A percentile compares a stretch with the other conserved stretches of the same genome.
phyloP scores from a whole-genome alignment of 2,888 invertebrate genomes.

The Suillia variegata region DNA sequence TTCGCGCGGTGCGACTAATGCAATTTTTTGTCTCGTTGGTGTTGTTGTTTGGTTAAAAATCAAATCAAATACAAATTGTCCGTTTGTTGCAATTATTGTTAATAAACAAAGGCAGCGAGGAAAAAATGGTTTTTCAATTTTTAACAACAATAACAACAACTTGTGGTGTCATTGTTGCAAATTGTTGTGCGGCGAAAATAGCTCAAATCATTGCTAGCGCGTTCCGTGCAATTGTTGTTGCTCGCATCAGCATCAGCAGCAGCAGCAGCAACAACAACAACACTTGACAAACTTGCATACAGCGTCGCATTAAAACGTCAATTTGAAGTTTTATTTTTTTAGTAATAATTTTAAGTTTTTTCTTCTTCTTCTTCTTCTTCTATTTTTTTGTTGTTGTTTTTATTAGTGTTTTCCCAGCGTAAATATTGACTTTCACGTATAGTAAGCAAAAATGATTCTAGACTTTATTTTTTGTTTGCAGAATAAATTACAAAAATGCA shows the following conservation, averaged over 20 bases:
- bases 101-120: constrained; percentile 38
- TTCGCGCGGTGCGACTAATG: not conserved
- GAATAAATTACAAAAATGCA: not conserved
- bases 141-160: too few relatives aligned
- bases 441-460: not conserved
- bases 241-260: too few relatives aligned
- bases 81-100: constrained; percentile 39
- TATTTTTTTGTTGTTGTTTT: too few relatives aligned
- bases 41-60: not conserved
- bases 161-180: not conserved
- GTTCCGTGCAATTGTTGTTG: too few relatives aligned
- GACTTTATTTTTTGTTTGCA: not conserved
- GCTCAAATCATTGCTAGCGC: not conserved
- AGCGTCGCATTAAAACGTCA: not conserved
- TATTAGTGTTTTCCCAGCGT: not conserved
- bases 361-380: too few relatives aligned
- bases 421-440: not conserved
- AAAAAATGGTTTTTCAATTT: constrained; percentile 21
- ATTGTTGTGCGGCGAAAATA: not conserved
- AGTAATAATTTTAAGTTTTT: too few relatives aligned
- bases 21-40: not conserved
- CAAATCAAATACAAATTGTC: too few relatives aligned
- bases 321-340: too few relatives aligned
- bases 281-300: too few relatives aligned
- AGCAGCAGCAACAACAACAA: too few relatives aligned